phyloP scores from a whole-genome alignment of 2,797 vertebrate genomes.

The Halcyon badia region DNA sequence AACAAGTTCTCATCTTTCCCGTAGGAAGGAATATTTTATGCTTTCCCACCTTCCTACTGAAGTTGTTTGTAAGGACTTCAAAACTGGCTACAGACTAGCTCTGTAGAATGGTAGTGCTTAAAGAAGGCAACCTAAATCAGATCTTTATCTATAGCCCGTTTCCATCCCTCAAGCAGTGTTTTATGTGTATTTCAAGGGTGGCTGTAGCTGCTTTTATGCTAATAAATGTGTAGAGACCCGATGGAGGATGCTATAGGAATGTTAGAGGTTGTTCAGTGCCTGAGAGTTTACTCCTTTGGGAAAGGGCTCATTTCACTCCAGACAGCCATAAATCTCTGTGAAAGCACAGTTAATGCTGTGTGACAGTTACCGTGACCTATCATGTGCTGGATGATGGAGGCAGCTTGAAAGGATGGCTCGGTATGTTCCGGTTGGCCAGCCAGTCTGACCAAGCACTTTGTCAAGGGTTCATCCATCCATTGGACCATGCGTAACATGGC shows the following conservation, averaged over 20 bases:
- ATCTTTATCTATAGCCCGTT: neutral
- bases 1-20: neutral
- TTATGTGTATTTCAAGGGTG: neutral
- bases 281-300: neutral
- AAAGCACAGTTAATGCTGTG: neutral
- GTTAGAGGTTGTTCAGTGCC: neutral
- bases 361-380: conserved; percentile 57
- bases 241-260: neutral
- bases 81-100: neutral
- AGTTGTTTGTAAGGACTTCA: neutral
- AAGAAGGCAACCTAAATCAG: neutral
- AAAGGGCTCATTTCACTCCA: neutral
- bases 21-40: neutral
- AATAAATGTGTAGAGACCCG: neutral
- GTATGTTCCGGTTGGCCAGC: conserved; percentile 56
- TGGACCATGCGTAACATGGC: conserved; percentile 33
- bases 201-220: neutral
- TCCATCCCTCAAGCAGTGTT: neutral
- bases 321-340: neutral
- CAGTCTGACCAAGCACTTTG: conserved; percentile 65
- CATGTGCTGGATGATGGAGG: conserved; percentile 66
- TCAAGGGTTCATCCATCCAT: conserved; percentile 59
- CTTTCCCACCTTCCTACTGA: neutral
- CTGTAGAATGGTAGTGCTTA: neutral
- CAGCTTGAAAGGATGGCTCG: conserved; percentile 74